Percentiles rank a stretch among this genome's conserved stretches.
Evolutionary conservation across 2,888 invertebrate species (phyloP).

Genomic region (Parascotia fuliginaria): DNA sequence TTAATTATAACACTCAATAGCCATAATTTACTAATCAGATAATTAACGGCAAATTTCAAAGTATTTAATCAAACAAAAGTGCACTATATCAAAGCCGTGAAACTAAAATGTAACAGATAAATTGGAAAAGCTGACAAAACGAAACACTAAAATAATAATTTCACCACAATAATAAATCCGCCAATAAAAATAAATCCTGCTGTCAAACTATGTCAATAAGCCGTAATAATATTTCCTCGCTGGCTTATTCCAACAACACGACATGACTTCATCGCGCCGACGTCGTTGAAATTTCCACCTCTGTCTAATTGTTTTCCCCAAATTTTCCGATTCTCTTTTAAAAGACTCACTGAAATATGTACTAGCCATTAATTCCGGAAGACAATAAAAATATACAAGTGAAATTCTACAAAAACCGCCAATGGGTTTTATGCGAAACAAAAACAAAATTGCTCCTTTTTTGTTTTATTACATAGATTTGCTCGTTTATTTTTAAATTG

Average conservation of each 20-base stretch:
- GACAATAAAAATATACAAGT: neutral
- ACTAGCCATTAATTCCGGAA: neutral
- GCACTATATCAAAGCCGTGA: slow-evolving; percentile 2
- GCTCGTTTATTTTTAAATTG: neutral
- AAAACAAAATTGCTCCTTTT: neutral
- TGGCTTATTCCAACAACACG: neutral
- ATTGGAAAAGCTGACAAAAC: slow-evolving; percentile 7
- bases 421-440: neutral
- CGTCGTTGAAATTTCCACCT: neutral
- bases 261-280: slow-evolving; percentile 3
- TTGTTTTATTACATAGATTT: neutral
- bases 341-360: neutral
- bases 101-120: too few species aligned
- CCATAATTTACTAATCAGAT: too few species aligned
- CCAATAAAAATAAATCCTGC: slow-evolving; percentile 12
- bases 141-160: slow-evolving; percentile 13
- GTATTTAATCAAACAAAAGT: slow-evolving; percentile 2
- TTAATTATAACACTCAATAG: too few species aligned
- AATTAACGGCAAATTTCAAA: too few species aligned
- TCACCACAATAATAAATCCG: slow-evolving; percentile 7
- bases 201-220: slow-evolving; percentile 17
- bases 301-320: slow-evolving; percentile 1
- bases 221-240: slow-evolving; percentile 30
- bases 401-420: neutral
- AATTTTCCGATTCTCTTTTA: neutral